Evolutionary conservation across 2,113 vertebrate genomes (phyloP), one percentile per base, ranked within the genome.

Genomic region (Laticauda laticaudata): DNA sequence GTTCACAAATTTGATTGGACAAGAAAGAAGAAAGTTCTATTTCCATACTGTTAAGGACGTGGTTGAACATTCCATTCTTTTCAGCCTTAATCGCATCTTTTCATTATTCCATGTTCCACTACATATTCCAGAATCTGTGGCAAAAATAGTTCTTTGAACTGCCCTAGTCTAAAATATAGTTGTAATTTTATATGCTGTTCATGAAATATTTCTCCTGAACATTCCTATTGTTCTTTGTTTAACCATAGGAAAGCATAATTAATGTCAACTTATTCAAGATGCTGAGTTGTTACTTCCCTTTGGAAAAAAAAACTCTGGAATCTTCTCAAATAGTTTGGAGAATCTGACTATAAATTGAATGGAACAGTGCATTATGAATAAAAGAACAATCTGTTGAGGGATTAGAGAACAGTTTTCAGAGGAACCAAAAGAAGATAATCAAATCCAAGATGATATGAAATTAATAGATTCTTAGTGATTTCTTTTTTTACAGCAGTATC

Each of bases 1-100:
- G 26, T 90, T 94, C 64, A 92, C 81, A 87, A 1, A 57, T 92
- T 57, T 69, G 18, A 90, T 75, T 2, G 87, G 94, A 55, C 29
- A n/a, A 94, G 92, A 93, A 91, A 93, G 91, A 18, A 89, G 81
- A 87, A 24, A 91, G 9, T 92, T 86, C 55, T 48, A 3, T 0
- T 69, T 93, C 8, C 6, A 3, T 94, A 90, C 59, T 92, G 23
- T 90, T 57, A 57, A 34, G 20, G 2, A 91, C 90, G 59, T n/a
- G 87, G 87, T 88, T 95, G 94, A 29, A 6, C n/a, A 61, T 5
- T 39, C 21, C 54, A 86, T 4, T 61, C 43, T 81, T 55, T 85
- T 53, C n/a, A 91, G 39, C 24, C 85, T 53, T 61, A 92, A 26
- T 69, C 69, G 87, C n/a, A 75, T 92, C 29, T 88, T 55, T 93